Evolutionary conservation across 2,888 invertebrate species (phyloP), one percentile per base, ranked within the genome.

Genomic region (Rhaphigaster nebulosa): DNA sequence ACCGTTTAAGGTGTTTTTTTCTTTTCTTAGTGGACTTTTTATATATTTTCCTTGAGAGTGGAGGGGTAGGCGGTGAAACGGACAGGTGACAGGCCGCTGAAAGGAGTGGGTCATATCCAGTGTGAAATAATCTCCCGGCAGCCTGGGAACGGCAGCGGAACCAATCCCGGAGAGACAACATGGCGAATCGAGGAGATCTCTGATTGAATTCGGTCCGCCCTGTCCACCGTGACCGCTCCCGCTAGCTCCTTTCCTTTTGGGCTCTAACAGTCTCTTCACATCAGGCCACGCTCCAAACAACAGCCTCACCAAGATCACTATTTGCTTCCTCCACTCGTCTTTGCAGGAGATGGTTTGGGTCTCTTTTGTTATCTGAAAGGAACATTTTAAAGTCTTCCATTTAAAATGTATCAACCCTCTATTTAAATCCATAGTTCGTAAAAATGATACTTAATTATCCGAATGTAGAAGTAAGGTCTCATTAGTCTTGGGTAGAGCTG

Each of bases 131-230:
- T 88, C 41, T 88, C 41, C 34, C n/a, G 38, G 60, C 5, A 88
- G 88, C 52, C 38, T 41, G 54, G 41, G 88, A 88, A 84, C 70
- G 20, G 20, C 38, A 76, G 60, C 26, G 88, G 88, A 60, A 88
- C 88, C 26, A 41, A 56, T 60, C 34, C 0, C 2, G 18, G 15
- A 56, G 41, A 38, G 88, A 60, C 88, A 88, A 88, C 56, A 88
- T 88, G 88, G 88, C 88, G 88, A 88, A 88, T 88, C 88, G 56
- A 88, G 88, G 56, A 88, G 88, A 60, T 60, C 88, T 88, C 88
- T 88, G 88, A 88, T 88, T 88, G 88, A 88, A 88, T 88, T 56
- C 88, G 88, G 88, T 88, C 60, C 60, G 88, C 45, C 45, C n/a
- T 41, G n/a, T 12, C 34, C 87, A 23, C 88, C 65, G 88, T 88